These are phyloP conservation scores for Malurus leucopterus DNA, from an alignment of 2,797 vertebrate species.

Conservation along the genomic window DNA sequence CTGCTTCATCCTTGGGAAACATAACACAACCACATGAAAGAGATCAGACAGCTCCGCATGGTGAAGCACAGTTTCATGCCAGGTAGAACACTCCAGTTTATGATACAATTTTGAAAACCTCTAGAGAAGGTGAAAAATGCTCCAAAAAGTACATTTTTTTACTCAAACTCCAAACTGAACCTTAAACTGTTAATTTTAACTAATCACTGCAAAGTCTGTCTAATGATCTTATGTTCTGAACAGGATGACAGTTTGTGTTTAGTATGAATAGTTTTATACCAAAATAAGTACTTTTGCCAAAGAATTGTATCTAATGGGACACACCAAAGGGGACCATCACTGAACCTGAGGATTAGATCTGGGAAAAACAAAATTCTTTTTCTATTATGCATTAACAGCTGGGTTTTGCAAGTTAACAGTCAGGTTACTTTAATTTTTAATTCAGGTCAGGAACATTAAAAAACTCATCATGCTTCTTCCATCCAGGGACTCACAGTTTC, in stretches of 20 bases:
- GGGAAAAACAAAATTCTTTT: conserved; percentile 69
- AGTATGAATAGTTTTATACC: conserved; percentile 48
- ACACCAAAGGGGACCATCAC: conserved; percentile 48
- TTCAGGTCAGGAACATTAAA: conserved; percentile 23
- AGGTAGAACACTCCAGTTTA: background rate
- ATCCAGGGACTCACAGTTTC: background rate
- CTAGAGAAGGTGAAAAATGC: background rate
- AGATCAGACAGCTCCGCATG: background rate
- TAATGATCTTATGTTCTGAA: conserved; percentile 1
- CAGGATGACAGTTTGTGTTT: conserved; percentile 39
- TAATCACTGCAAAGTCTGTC: background rate
- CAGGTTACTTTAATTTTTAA: conserved; percentile 42
- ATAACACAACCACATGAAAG: background rate
- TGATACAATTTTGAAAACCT: background rate
- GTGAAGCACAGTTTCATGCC: background rate
- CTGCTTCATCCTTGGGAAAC: background rate
- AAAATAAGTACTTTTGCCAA: conserved; percentile 39
- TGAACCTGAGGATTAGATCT: conserved; percentile 56
- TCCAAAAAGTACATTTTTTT: background rate
- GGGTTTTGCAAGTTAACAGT: conserved; percentile 39
- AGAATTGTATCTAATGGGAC: conserved; percentile 62
- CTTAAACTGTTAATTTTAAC: conserved; percentile 5
- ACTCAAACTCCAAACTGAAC: background rate
- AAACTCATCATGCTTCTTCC: background rate
- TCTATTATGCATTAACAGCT: conserved; percentile 63